These are phyloP conservation scores for Phenganax subtilis DNA, from an alignment of 92 coral and sea anemone species.

Conservation along the genomic window DNA sequence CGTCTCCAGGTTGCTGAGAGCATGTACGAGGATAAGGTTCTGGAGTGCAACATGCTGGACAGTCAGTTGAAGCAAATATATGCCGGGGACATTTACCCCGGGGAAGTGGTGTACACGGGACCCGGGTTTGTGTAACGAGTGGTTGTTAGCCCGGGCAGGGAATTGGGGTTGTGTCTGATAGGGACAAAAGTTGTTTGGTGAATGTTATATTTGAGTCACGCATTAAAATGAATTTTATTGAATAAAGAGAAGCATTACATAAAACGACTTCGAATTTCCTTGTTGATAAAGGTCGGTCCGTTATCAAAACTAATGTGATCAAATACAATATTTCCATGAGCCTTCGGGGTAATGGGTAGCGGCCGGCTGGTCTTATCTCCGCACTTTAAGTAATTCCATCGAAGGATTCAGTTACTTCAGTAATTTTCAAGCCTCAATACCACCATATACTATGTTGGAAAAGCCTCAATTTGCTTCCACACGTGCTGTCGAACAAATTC, in stretches of 20 bases:
- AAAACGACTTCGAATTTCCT: not conserved
- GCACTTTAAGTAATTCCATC: not conserved
- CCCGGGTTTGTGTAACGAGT: slow-evolving; percentile 25
- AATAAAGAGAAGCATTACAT: no score
- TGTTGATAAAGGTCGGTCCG: not conserved
- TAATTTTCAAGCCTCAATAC: not conserved
- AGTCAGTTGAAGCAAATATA: slow-evolving; percentile 79
- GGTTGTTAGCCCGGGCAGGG: not conserved
- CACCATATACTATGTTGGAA: not conserved
- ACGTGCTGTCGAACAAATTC: slow-evolving; percentile 39
- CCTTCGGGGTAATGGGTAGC: not conserved
- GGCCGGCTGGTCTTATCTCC: not conserved
- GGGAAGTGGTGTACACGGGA: slow-evolving; percentile 14
- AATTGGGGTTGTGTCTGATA: not conserved
- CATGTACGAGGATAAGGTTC: slow-evolving; percentile 85
- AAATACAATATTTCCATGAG: not conserved
- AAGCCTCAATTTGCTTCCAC: slow-evolving; percentile 45
- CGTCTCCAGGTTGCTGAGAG: slow-evolving; percentile 78
- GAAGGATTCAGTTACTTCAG: not conserved
- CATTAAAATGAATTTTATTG: not conserved
- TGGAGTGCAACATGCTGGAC: slow-evolving; percentile 82
- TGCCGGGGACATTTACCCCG: slow-evolving; percentile 21
- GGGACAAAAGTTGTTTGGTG: not conserved
- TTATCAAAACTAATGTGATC: not conserved
- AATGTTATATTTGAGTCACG: slow-evolving; percentile 6